phyloP scores from a whole-genome alignment of 2,113 vertebrate genomes.

The Clarias batrachus region DNA sequence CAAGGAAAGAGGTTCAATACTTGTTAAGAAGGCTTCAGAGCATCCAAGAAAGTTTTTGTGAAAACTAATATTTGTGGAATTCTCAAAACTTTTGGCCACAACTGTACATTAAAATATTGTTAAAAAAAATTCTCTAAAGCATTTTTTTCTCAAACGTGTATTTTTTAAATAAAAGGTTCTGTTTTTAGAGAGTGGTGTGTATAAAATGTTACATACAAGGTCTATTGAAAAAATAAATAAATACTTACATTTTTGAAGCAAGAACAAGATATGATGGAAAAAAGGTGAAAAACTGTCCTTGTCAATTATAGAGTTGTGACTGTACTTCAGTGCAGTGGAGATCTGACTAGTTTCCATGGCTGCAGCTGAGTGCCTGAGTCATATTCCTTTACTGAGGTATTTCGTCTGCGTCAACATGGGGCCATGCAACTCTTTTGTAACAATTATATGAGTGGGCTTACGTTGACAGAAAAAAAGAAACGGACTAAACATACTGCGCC shows the following conservation, averaged over 20 bases:
- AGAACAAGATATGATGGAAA: constrained; percentile 3
- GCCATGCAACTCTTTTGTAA: constrained; percentile 25
- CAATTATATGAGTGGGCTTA: constrained; percentile 36
- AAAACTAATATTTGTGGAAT: no score
- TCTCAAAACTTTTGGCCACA: no score
- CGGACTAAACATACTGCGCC: not conserved
- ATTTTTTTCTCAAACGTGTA: not conserved
- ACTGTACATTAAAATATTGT: no score
- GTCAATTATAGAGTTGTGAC: constrained; percentile 23
- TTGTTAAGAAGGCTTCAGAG: no score
- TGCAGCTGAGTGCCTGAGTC: constrained; percentile 40
- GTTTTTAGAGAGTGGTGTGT: not conserved
- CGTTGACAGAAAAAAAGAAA: constrained; percentile 19
- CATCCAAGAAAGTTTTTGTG: no score
- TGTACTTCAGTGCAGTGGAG: constrained; percentile 18
- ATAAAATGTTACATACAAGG: not conserved
- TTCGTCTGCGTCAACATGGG: constrained; percentile 14
- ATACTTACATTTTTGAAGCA: not conserved
- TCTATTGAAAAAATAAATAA: not conserved
- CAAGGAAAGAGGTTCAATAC: no score
- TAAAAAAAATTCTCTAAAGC: not conserved
- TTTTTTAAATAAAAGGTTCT: not conserved
- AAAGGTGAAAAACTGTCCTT: not conserved
- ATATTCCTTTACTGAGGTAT: constrained; percentile 11
- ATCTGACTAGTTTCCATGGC: constrained; percentile 42